A percentile compares a stretch with the other conserved stretches of the same genome.
Evolutionary conservation across 1,140 invertebrate genomes (phyloP).

Genomic region (Coptotermes formosanus): DNA sequence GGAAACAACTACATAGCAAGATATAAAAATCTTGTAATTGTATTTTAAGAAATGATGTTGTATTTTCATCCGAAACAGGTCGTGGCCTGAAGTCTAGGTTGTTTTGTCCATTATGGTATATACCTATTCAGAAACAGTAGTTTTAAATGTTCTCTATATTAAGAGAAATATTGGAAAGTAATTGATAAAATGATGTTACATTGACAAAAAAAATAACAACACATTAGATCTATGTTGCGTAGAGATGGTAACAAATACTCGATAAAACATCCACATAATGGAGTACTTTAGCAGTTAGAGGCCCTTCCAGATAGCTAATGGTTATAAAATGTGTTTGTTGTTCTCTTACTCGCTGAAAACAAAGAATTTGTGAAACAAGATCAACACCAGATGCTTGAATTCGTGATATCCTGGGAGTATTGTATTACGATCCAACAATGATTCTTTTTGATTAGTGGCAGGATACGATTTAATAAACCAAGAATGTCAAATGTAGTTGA

Average conservation of each 20-base stretch:
- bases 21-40: not conserved
- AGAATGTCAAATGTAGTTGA: not conserved
- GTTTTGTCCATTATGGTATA: not conserved
- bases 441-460: not conserved
- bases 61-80: not conserved
- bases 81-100: not conserved
- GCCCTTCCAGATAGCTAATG: not conserved
- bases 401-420: not conserved
- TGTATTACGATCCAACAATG: not conserved
- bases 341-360: not conserved
- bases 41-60: not conserved
- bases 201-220: not conserved
- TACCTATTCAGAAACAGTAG: not conserved
- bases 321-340: not conserved
- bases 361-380: not conserved
- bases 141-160: not conserved
- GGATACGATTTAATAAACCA: too few species aligned
- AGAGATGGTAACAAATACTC: not conserved
- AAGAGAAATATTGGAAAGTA: not conserved
- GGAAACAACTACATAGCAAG: too few species aligned
- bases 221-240: slow-evolving; percentile 3
- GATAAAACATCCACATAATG: not conserved
- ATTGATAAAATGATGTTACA: too few species aligned
- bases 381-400: not conserved
- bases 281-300: not conserved